Evolutionary conservation across 2,113 vertebrate species (phyloP), one percentile per base, ranked within the genome.

Genomic region (Hucho hucho): DNA sequence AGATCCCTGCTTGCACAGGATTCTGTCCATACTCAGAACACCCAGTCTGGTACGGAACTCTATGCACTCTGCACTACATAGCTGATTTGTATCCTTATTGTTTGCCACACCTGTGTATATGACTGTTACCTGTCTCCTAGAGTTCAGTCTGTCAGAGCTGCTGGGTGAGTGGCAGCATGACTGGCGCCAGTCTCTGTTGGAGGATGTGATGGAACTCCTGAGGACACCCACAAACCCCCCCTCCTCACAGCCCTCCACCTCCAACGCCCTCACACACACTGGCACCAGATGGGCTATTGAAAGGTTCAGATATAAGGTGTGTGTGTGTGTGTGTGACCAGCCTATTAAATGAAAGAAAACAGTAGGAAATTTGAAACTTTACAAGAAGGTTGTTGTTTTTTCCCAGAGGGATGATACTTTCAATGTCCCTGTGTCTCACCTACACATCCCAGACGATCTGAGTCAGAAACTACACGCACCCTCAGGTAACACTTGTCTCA

Each of bases 391-490:
- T 61, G 58, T 61, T 61, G 4, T 22, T 61, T 3, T 61, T 61
- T 22, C 18, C 58, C 24, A 22, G 58, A 11, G n/a, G 67, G 67
- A 11, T 43, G 67, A 69, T 13, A 12, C 14, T 22, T 69, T 69
- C 67, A 18, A 37, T 69, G 43, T 69, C 67, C 67, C 67, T 47
- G 43, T 69, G 20, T 69, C 67, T 46, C 37, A 69, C 43, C 67
- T 69, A 4, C 32, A 46, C 20, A 69, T 69, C 43, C 67, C 67
- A 47, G 32, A 69, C 2, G 3, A 69, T 9, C 67, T 46, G 9
- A 43, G 43, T 49, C 43, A 37, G 58, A 22, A 22, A 24, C 64
- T 26, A 1, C 25, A 14, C 25, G 3, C 64, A 65, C 9, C 22
- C 37, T 47, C 67, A 47, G 67, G 67, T 69, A 22, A 47, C 37